These are phyloP conservation scores for Tetramorium simillimum DNA, from an alignment of 1,140 invertebrate species.

Conservation along the genomic window DNA sequence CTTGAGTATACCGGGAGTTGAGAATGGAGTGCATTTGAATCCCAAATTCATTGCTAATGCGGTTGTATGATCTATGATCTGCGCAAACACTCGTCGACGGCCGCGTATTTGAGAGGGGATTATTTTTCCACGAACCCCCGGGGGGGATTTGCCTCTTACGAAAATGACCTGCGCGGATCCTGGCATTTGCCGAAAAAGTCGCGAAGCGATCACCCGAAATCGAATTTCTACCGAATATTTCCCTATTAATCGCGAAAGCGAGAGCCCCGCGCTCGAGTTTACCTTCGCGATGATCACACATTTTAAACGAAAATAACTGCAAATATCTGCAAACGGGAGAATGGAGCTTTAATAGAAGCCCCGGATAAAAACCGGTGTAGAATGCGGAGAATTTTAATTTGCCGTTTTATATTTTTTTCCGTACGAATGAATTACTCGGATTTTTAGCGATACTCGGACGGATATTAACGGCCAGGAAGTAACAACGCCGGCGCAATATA, in stretches of 20 bases:
- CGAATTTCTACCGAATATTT: neutral
- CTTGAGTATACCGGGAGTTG: slow-evolving; percentile 61
- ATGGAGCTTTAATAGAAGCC: neutral
- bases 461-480: slow-evolving; percentile 12
- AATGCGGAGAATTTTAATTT: slow-evolving; percentile 13
- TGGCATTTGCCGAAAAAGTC: neutral
- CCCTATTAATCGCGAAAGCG: slow-evolving; percentile 13
- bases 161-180: neutral
- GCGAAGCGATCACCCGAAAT: neutral
- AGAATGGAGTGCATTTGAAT: slow-evolving; percentile 69
- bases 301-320: neutral
- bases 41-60: slow-evolving; percentile 70
- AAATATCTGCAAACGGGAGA: neutral
- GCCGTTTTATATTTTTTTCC: slow-evolving; percentile 11
- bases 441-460: neutral
- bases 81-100: slow-evolving; percentile 35
- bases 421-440: neutral
- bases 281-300: neutral
- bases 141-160: neutral
- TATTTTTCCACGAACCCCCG: slow-evolving; percentile 38
- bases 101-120: slow-evolving; percentile 14
- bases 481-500: neutral
- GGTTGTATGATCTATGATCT: slow-evolving; percentile 61
- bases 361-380: neutral
- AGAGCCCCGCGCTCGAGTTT: neutral